A percentile compares a stretch with the other conserved stretches of the same genome.
These are phyloP conservation scores for Drosophila pegasa DNA, from an alignment of 2,888 invertebrate genomes.

Conservation along the genomic window DNA sequence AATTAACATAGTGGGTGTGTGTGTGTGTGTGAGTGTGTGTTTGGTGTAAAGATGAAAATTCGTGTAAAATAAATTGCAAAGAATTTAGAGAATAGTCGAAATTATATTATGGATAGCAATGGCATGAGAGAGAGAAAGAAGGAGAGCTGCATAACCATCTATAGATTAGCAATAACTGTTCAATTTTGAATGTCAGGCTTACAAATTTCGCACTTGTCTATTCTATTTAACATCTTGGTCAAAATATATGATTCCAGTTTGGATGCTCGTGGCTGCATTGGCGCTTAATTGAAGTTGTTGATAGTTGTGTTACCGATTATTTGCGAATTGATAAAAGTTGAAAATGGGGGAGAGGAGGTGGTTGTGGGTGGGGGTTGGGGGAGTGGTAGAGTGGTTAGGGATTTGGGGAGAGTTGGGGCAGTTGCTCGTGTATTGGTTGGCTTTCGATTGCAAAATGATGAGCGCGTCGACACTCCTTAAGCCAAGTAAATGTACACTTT, in stretches of 20 bases:
- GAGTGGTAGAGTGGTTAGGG: not conserved
- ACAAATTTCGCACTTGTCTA: conserved; percentile 63
- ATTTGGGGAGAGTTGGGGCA: conserved; percentile 10
- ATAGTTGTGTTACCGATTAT: conserved; percentile 26
- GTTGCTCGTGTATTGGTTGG: conserved; percentile 19
- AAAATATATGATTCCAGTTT: conserved; percentile 46
- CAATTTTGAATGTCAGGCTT: conserved; percentile 69
- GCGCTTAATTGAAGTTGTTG: conserved; percentile 21
- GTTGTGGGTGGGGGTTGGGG: not conserved
- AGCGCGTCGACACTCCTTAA: conserved; percentile 85
- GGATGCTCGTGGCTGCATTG: conserved; percentile 32
- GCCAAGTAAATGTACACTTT: conserved; percentile 98
- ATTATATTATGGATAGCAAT: conserved; percentile 55
- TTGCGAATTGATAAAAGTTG: conserved; percentile 16
- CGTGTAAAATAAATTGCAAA: conserved; percentile 41
- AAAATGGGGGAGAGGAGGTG: conserved; percentile 1
- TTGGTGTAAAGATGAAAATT: conserved; percentile 3
- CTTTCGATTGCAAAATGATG: conserved; percentile 29
- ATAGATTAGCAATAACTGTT: conserved; percentile 60
- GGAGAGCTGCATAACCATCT: conserved; percentile 34
- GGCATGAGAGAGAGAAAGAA: conserved; percentile 31
- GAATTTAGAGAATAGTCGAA: conserved; percentile 54
- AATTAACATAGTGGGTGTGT: conserved; percentile 2
- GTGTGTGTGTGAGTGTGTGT: not conserved
- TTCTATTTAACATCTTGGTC: conserved; percentile 60